Conservation (phyloP, 2,888 invertebrate genomes). For the Scaptomyza caliginosa region DNA sequence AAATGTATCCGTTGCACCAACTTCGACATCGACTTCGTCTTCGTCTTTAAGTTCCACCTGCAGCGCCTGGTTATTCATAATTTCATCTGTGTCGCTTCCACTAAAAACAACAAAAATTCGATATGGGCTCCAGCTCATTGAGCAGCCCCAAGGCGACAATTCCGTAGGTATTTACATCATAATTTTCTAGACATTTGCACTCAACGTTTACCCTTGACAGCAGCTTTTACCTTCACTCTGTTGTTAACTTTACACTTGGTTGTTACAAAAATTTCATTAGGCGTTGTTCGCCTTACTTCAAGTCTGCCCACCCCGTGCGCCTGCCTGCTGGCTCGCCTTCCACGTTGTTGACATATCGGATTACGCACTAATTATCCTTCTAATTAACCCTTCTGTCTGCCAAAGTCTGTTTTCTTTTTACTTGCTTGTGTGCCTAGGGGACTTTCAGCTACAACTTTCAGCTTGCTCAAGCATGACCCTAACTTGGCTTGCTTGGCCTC, state of each 20-base stretch:
- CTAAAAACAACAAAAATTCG: constrained; percentile 37
- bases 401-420: constrained; percentile 43
- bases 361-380: constrained; percentile 83
- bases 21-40: not conserved
- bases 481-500: constrained; percentile 38
- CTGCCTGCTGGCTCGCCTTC: constrained; percentile 1
- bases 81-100: constrained; percentile 28
- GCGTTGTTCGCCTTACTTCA: not conserved
- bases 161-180: constrained; percentile 57
- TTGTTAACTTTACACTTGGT: constrained; percentile 45
- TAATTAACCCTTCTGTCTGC: constrained; percentile 80
- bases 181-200: constrained; percentile 66
- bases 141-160: constrained; percentile 16
- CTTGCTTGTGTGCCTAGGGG: constrained; percentile 30
- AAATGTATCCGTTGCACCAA: constrained; percentile 23
- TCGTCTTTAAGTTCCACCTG: constrained; percentile 31
- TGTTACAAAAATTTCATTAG: constrained; percentile 60
- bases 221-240: not conserved
- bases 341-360: constrained; percentile 80
- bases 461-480: constrained; percentile 72
- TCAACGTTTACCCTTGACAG: constrained; percentile 1
- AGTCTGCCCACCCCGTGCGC: not conserved
- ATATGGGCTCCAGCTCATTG: constrained; percentile 7
- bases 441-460: constrained; percentile 18
- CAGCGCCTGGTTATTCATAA: constrained; percentile 64